Conservation (phyloP, 2,888 invertebrate genomes). For the Tetramorium bicarinatum region DNA sequence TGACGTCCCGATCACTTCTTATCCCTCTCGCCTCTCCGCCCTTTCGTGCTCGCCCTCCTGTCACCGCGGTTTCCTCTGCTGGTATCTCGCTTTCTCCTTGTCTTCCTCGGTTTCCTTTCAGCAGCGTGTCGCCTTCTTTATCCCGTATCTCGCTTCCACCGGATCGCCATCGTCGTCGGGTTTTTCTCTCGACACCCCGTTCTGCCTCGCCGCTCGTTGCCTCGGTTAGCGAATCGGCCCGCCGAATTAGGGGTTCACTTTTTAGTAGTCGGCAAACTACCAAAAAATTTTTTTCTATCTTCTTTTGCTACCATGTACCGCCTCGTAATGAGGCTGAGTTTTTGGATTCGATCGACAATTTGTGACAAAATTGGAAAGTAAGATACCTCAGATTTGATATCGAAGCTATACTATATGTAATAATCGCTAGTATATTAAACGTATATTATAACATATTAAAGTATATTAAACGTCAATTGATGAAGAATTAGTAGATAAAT, state of each 20-base stretch:
- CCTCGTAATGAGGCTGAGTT: conserved; percentile 68
- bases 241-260: conserved; percentile 75
- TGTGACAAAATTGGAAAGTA: conserved; percentile 10
- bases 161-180: conserved; percentile 68
- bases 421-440: neutral
- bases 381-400: neutral
- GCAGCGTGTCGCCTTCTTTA: conserved; percentile 51
- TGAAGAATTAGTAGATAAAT: neutral
- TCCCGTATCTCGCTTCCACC: conserved; percentile 63
- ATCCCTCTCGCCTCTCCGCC: conserved; percentile 69
- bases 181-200: conserved; percentile 76
- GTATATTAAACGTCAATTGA: neutral
- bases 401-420: neutral
- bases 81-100: conserved; percentile 32
- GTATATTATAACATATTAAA: no score
- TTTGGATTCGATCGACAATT: conserved; percentile 34
- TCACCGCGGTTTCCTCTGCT: conserved; percentile 32
- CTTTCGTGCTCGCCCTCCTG: conserved; percentile 47
- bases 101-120: conserved; percentile 43
- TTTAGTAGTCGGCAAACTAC: conserved; percentile 73
- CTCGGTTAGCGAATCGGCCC: conserved; percentile 64
- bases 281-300: conserved; percentile 64
- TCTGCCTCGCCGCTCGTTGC: conserved; percentile 61
- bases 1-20: conserved; percentile 83
- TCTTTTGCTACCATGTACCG: conserved; percentile 60